Base-by-base conservation (phyloP, 2,888 invertebrate genomes). In the Adelognathus sp. region DNA sequence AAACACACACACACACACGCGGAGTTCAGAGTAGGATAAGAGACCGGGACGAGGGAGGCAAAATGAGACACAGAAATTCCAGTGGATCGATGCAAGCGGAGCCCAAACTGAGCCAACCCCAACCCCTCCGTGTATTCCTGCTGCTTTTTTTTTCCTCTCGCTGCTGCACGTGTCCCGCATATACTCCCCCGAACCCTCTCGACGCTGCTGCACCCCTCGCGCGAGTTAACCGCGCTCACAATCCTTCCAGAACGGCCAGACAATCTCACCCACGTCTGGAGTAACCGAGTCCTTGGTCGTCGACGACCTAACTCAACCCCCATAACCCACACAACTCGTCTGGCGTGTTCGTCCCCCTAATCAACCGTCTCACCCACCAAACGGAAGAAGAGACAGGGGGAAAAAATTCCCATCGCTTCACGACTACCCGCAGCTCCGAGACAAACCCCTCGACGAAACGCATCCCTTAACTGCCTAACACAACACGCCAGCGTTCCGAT, bases 281-380 rank as follows among this genome's bases (percentile, higher is more conserved):
- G 67, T 39, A 39, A 36, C 64, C 36, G 21, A 36, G 52, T 33
- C 46, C 50, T 64, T 33, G 39, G 58, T 7, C 54, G 39, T 11
- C 39, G 58, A 67, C 79, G 75, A 79, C 79, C 78, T 79, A 27
- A 75, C 75, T 39, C 75, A 75, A 79, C 75, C 61, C 79, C 50
- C 75, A 67, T 75, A 41, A 52, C 71, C 54, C 24, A 39, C 60
- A 33, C 39, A 60, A 60, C 56, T 39, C 44, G 64, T 63, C 69
- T 52, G 33, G 46, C 63, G 71, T n/a, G n/a, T n/a, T n/a, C n/a
- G n/a, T n/a, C 21, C 52, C 79, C 79, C 75, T 71, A 67, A 79
- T 71, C 61, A 69, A 72, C 58, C 61, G 46, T 71, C 75, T 31
- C 71, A 44, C 75, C 41, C 39, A 29, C 21, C 39, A 16, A 54